A percentile compares a stretch with the other conserved stretches of the same genome.
These are phyloP conservation scores for Aerospiza tachiro DNA, from an alignment of 2,797 vertebrate species.

Conservation along the genomic window DNA sequence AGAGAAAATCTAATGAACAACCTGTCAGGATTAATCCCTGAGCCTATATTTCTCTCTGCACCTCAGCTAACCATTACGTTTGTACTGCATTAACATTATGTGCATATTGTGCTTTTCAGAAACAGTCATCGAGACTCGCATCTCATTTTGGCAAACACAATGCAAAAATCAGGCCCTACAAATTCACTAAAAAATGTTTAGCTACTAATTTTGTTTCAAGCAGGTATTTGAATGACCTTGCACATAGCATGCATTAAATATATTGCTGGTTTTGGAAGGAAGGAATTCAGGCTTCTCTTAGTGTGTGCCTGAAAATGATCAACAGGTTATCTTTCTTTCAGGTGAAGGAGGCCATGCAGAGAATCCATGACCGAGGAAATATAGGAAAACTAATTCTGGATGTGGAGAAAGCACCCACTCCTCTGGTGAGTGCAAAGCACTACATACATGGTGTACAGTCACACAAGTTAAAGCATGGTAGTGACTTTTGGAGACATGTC, in stretches of 20 bases:
- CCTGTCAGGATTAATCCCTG: neutral
- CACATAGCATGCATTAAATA: neutral
- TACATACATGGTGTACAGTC: neutral
- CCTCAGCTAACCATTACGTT: neutral
- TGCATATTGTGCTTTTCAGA: neutral
- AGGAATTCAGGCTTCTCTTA: neutral
- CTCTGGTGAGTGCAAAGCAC: constrained; percentile 82
- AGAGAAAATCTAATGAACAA: neutral
- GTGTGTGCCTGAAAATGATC: neutral
- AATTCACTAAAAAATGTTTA: neutral
- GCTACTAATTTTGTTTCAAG: neutral
- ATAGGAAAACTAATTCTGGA: constrained; percentile 98
- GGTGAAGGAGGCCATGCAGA: constrained; percentile 99
- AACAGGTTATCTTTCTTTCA: constrained; percentile 57
- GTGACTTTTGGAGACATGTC: neutral
- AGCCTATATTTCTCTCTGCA: neutral
- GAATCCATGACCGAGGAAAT: constrained; percentile 98
- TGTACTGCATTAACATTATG: neutral
- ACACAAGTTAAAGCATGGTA: neutral
- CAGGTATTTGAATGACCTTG: neutral
- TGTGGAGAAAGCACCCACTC: constrained; percentile 94
- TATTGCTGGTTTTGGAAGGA: neutral
- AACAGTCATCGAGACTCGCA: neutral
- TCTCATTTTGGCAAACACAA: neutral
- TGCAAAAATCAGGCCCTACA: neutral